phyloP scores from a whole-genome alignment of 2,113 vertebrate genomes.

The Scophthalmus maximus region DNA sequence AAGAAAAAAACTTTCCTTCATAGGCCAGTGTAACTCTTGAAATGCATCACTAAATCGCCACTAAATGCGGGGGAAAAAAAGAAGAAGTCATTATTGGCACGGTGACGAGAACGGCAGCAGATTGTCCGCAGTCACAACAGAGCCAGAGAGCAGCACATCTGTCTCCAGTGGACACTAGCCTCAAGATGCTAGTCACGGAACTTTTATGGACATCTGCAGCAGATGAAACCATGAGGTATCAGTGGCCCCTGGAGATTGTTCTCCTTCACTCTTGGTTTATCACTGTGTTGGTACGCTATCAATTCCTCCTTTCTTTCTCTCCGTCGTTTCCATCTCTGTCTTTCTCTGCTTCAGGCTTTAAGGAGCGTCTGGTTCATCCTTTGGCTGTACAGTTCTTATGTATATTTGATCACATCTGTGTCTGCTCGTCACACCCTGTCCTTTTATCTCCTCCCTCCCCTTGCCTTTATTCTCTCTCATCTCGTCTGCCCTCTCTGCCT shows the following conservation, averaged over 20 bases:
- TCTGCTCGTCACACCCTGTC: slow-evolving; percentile 50
- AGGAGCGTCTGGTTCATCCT: slow-evolving; percentile 28
- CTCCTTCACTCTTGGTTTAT: not conserved
- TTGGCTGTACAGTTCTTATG: slow-evolving; percentile 51
- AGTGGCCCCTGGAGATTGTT: not conserved
- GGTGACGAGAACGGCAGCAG: not conserved
- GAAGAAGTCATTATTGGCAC: not conserved
- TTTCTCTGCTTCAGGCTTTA: slow-evolving; percentile 19
- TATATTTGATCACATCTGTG: slow-evolving; percentile 67
- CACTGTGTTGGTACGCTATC: not conserved
- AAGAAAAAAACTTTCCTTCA: not conserved
- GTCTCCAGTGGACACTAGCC: not conserved
- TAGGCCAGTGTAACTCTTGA: not conserved
- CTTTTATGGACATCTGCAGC: not conserved
- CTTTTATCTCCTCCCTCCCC: slow-evolving; percentile 51
- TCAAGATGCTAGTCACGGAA: not conserved
- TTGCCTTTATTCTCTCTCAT: slow-evolving; percentile 55
- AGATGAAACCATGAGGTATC: not conserved
- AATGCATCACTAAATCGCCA: too few species aligned
- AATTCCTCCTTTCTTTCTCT: not conserved
- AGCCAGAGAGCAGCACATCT: not conserved
- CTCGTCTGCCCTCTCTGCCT: slow-evolving; percentile 37
- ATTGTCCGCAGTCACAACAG: not conserved
- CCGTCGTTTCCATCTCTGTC: not conserved
- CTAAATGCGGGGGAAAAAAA: too few species aligned